Percentiles rank a stretch among this genome's conserved stretches.
phyloP scores from a whole-genome alignment of 1,140 invertebrate species.

The Ceratosolen solmsi region DNA sequence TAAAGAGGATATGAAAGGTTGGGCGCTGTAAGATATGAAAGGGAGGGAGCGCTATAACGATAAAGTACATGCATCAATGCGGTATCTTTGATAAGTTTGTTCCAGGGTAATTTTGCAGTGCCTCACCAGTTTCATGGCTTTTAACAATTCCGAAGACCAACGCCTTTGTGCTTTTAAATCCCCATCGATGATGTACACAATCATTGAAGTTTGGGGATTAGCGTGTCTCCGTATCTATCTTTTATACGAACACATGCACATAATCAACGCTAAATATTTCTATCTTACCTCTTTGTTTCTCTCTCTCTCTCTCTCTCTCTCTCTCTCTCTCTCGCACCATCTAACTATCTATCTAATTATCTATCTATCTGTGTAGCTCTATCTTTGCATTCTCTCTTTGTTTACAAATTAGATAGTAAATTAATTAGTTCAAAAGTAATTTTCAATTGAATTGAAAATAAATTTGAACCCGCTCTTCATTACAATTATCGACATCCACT shows the following conservation, averaged over 20 bases:
- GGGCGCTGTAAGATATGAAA: not conserved
- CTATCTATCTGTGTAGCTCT: too few relatives aligned
- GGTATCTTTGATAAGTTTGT: constrained; percentile 26
- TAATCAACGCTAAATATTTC: too few relatives aligned
- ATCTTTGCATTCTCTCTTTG: too few relatives aligned
- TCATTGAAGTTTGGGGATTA: constrained; percentile 34
- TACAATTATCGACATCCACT: too few relatives aligned
- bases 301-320: not conserved
- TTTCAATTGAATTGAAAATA: too few relatives aligned
- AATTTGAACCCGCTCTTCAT: too few relatives aligned
- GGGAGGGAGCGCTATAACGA: not conserved
- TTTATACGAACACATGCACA: too few relatives aligned
- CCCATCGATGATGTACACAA: not conserved
- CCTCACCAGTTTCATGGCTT: not conserved
- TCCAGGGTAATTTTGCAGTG: constrained; percentile 17
- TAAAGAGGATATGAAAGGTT: not conserved
- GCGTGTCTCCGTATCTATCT: constrained; percentile 10
- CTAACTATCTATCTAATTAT: too few relatives aligned
- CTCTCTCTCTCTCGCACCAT: not conserved
- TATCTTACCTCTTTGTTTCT: too few relatives aligned
- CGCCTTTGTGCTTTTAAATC: constrained; percentile 12
- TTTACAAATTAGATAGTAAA: too few relatives aligned
- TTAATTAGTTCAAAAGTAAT: too few relatives aligned
- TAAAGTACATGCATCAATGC: constrained; percentile 26
- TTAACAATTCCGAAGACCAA: constrained; percentile 26